A percentile compares a stretch with the other conserved stretches of the same genome.
Conservation (phyloP, 2,797 vertebrate genomes). For the Odontamblyopus lacepedii region DNA sequence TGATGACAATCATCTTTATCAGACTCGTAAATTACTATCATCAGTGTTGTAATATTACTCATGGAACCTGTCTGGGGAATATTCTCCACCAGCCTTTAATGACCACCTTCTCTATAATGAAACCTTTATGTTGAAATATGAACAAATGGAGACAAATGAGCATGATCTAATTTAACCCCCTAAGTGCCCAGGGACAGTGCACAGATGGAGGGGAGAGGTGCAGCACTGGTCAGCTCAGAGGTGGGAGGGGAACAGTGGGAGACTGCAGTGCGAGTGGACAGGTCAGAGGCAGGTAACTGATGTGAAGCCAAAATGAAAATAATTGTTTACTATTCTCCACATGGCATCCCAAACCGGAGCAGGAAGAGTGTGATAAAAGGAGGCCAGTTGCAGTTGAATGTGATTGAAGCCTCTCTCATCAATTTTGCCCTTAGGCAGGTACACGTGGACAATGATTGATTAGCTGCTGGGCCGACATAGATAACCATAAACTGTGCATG, state of each 20-base stretch:
- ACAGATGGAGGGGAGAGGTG: slow-evolving; percentile 50
- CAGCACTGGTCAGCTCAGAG: slow-evolving; percentile 31
- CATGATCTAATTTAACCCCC: slow-evolving; percentile 25
- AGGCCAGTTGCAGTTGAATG: background rate
- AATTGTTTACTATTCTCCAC: background rate
- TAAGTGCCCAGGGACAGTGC: slow-evolving; percentile 7
- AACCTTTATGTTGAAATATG: slow-evolving; percentile 33
- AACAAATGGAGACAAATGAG: slow-evolving; percentile 35
- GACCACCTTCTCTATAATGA: slow-evolving; percentile 16
- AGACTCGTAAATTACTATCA: background rate
- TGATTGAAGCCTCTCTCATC: background rate
- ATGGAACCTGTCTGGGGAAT: slow-evolving; percentile 1
- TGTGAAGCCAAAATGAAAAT: background rate
- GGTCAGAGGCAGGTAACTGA: slow-evolving; percentile 8
- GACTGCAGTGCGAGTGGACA: slow-evolving; percentile 18
- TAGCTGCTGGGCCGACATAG: background rate
- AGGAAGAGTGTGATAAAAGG: background rate
- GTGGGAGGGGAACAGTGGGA: slow-evolving; percentile 16
- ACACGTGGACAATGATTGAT: background rate
- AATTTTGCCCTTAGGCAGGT: background rate
- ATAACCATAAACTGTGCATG: background rate
- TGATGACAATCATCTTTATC: background rate
- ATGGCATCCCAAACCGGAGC: too few species aligned
- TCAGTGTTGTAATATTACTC: background rate
- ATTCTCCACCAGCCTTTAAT: slow-evolving; percentile 4